These are phyloP conservation scores for Sinocyclocheilus grahami DNA, from an alignment of 2,113 vertebrate genomes.

Conservation along the genomic window DNA sequence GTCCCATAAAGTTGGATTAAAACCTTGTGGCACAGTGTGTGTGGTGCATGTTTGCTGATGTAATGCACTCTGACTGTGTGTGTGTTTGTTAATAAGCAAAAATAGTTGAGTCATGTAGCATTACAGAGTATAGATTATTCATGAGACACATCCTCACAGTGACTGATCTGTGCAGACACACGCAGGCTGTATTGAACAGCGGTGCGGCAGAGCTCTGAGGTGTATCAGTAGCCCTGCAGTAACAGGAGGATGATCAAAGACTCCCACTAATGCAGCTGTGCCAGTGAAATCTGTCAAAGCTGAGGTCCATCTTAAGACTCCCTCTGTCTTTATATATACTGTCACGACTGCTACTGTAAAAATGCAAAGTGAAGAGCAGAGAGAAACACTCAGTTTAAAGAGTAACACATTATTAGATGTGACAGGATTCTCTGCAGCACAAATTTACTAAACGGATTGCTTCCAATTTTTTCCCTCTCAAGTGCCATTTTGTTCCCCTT, in stretches of 20 bases:
- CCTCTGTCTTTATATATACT: background rate
- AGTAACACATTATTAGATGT: background rate
- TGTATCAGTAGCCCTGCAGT: conserved; percentile 51
- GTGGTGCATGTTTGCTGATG: background rate
- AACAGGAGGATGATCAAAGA: conserved; percentile 27
- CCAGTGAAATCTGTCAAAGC: background rate
- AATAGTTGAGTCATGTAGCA: conserved; percentile 13
- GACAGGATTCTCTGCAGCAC: background rate
- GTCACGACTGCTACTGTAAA: background rate
- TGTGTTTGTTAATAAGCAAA: background rate
- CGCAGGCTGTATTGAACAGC: conserved; percentile 20
- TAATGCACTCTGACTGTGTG: background rate
- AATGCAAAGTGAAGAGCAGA: background rate
- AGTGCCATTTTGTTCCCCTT: too few relatives aligned
- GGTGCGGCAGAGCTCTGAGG: conserved; percentile 50
- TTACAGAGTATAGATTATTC: conserved; percentile 19
- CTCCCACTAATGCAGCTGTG: background rate
- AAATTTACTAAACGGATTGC: background rate
- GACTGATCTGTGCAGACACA: conserved; percentile 41
- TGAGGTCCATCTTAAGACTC: background rate
- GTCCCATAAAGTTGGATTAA: background rate
- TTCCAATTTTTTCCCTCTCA: background rate
- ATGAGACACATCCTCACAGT: conserved; percentile 14
- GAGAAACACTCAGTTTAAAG: background rate
- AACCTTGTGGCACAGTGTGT: background rate